Base-by-base conservation (phyloP, 1,140 invertebrate species). In the Drosophila busckii region DNA sequence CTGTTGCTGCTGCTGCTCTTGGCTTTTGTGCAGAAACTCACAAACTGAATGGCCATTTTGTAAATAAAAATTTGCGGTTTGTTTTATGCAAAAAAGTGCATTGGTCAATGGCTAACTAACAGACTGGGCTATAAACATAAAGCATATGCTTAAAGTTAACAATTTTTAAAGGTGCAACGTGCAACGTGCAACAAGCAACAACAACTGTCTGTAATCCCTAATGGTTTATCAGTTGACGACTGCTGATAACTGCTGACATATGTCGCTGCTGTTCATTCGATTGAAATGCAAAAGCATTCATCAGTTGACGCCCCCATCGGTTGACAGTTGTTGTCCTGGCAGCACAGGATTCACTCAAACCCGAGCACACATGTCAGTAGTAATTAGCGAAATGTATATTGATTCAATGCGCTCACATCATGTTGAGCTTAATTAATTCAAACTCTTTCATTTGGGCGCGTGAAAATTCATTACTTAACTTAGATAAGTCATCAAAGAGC, bases 1-100 rank as follows among this genome's bases (percentile, higher is more conserved):
- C n/a, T n/a, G n/a, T n/a, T n/a, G n/a, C n/a, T n/a, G n/a, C n/a
- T n/a, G n/a, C n/a, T n/a, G n/a, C n/a, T n/a, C n/a, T n/a, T n/a
- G n/a, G n/a, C n/a, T n/a, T n/a, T 20, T 7, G 4, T 9, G 10
- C 1, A 4, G 6, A 7, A 15, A 13, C 29, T 6, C 13, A 19
- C 12, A 32, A 45, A 60, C 25, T 60, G 56, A 60, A 60, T 54
- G 56, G 15, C 22, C 49, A 60, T 60, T 54, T 54, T 31, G 26
- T 45, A 60, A 54, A 60, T 54, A 40, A 60, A n/a, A 60, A 32
- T 54, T 60, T 54, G 56, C 26, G 56, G 56, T 54, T 54, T 54
- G 56, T 54, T 60, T 38, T n/a, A n/a, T n/a, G 17, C 2, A 34
- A 9, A 19, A 13, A 16, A 7, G 10, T 13, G 26, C 9, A 15